Conservation (phyloP, 2,888 invertebrate genomes). For the Cremastinae sp. region DNA sequence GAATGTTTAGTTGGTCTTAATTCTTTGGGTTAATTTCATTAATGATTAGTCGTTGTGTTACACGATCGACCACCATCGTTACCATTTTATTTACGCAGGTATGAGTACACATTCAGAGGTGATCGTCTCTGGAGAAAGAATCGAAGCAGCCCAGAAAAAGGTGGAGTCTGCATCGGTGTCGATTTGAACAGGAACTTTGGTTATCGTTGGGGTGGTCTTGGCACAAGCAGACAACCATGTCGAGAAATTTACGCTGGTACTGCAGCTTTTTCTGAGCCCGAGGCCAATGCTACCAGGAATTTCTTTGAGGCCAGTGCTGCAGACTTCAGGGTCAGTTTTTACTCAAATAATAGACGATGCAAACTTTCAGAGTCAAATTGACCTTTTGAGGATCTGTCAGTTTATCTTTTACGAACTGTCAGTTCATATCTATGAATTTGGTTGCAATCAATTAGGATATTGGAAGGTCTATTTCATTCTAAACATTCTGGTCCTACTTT, state of each 20-base stretch:
- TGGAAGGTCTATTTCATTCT: too few relatives aligned
- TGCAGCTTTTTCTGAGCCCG: slow-evolving; percentile 92
- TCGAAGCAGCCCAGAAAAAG: slow-evolving; percentile 82
- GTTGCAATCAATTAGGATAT: too few relatives aligned
- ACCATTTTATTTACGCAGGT: too few relatives aligned
- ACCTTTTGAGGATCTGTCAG: too few relatives aligned
- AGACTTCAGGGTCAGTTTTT: slow-evolving; percentile 73
- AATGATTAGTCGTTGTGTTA: too few relatives aligned
- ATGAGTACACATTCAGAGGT: slow-evolving; percentile 90
- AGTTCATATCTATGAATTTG: too few relatives aligned
- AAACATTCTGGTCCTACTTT: too few relatives aligned
- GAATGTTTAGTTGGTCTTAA: too few relatives aligned
- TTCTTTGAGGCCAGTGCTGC: slow-evolving; percentile 81
- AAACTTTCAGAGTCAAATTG: too few relatives aligned
- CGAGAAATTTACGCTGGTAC: slow-evolving; percentile 90
- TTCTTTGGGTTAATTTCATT: too few relatives aligned
- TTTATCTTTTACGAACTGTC: too few relatives aligned
- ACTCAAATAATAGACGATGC: not conserved
- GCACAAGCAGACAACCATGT: slow-evolving; percentile 91
- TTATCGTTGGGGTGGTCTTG: slow-evolving; percentile 92
- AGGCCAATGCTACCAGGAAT: slow-evolving; percentile 86
- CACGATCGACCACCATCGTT: too few relatives aligned
- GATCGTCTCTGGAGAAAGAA: slow-evolving; percentile 94
- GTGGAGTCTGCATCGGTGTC: slow-evolving; percentile 87
- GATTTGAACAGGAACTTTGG: slow-evolving; percentile 95